These are phyloP conservation scores for Fulmarus glacialis DNA, from an alignment of 2,113 vertebrate species.

Conservation along the genomic window DNA sequence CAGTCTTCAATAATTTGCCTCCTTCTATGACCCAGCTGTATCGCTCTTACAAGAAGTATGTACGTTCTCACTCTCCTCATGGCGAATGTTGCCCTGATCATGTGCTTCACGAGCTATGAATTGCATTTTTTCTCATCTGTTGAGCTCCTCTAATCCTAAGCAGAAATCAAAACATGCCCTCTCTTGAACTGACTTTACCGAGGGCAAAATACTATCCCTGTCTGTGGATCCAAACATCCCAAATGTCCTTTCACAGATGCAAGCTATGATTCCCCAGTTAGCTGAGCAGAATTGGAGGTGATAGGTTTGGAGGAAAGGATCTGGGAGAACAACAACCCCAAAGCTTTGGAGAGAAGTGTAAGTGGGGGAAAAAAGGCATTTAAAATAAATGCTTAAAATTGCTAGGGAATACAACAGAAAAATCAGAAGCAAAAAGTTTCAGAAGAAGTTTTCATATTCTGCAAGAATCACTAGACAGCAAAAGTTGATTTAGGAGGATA, in stretches of 20 bases:
- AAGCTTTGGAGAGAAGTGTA: background rate
- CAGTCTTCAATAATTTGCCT: background rate
- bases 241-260: background rate
- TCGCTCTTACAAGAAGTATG: background rate
- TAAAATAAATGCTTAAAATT: background rate
- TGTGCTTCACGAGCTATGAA: background rate
- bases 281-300: background rate
- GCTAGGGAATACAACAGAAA: background rate
- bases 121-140: background rate
- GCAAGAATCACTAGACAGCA: background rate
- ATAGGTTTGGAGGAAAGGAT: background rate
- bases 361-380: background rate
- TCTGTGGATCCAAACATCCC: background rate
- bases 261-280: background rate
- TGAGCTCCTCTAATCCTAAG: background rate
- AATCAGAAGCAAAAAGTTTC: background rate
- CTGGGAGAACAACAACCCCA: background rate
- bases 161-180: background rate
- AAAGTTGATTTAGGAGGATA: background rate
- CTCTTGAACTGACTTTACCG: background rate
- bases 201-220: background rate
- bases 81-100: background rate
- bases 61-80: background rate
- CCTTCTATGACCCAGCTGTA: background rate
- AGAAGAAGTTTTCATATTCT: background rate